Evolutionary conservation across 2,888 invertebrate genomes (phyloP).

Genomic region (Geotrupes spiniger): DNA sequence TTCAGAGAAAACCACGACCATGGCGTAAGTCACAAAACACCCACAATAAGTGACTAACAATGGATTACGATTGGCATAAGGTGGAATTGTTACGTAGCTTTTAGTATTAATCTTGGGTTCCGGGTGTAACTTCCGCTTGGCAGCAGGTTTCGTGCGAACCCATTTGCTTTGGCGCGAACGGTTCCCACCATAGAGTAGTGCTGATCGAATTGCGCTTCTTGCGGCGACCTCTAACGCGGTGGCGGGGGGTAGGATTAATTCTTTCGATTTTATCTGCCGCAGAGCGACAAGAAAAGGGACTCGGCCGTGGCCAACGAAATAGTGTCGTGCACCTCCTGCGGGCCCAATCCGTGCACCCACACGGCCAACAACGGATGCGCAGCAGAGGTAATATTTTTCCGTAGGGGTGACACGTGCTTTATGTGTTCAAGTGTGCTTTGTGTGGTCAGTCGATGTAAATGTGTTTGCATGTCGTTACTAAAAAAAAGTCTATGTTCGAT

Average conservation of each 20-base stretch:
- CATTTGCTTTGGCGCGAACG: too few relatives aligned
- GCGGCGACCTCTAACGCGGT: constrained; percentile 6
- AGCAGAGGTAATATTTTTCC: constrained; percentile 63
- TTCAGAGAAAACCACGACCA: constrained; percentile 43
- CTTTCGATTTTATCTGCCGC: constrained; percentile 35
- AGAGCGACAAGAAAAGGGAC: constrained; percentile 85
- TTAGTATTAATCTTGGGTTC: too few relatives aligned
- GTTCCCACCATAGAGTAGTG: too few relatives aligned
- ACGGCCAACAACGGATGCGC: constrained; percentile 85
- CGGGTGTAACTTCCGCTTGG: too few relatives aligned
- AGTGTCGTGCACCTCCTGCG: constrained; percentile 80
- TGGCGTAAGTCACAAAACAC: constrained; percentile 34
- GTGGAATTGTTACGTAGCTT: background rate
- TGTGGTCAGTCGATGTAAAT: too few relatives aligned
- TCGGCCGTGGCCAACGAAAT: constrained; percentile 74
- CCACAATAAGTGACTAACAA: background rate
- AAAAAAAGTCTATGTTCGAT: too few relatives aligned
- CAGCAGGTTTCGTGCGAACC: too few relatives aligned
- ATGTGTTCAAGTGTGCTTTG: too few relatives aligned
- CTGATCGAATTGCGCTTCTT: background rate
- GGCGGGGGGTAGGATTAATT: constrained; percentile 12
- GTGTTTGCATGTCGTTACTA: too few relatives aligned
- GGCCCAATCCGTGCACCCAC: constrained; percentile 80
- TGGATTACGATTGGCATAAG: background rate
- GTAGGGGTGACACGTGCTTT: too few relatives aligned